phyloP scores from a whole-genome alignment of 2,888 invertebrate genomes.

The Rhingia rostrata region DNA sequence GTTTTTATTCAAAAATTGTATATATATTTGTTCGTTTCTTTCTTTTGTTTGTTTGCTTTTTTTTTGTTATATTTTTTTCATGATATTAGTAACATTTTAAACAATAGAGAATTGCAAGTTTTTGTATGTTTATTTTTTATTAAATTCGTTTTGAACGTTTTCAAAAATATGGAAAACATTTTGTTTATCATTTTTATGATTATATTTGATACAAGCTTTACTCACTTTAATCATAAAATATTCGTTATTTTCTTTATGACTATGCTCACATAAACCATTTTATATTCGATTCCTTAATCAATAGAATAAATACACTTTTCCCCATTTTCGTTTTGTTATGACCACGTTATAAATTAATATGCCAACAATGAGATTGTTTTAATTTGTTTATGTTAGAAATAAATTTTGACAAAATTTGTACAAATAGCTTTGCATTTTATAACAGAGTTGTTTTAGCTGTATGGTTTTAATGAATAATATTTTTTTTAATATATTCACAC shows the following conservation, averaged over 20 bases:
- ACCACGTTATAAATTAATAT: conserved; percentile 25
- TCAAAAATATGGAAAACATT: conserved; percentile 52
- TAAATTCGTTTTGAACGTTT: conserved; percentile 21
- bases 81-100: conserved; percentile 44
- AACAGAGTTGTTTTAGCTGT: conserved; percentile 22
- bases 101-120: conserved; percentile 36
- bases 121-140: conserved; percentile 31
- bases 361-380: conserved; percentile 23
- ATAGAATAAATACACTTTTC: conserved; percentile 20
- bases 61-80: conserved; percentile 57
- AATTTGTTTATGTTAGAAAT: conserved; percentile 45
- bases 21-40: conserved; percentile 57
- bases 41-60: conserved; percentile 47
- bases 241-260: conserved; percentile 37
- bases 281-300: conserved; percentile 53
- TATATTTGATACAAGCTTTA: conserved; percentile 40
- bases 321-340: conserved; percentile 44
- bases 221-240: conserved; percentile 21
- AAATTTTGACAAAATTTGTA: conserved; percentile 58
- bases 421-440: conserved; percentile 49
- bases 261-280: conserved; percentile 39
- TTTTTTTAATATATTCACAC: neutral
- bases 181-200: conserved; percentile 16
- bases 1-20: conserved; percentile 74
- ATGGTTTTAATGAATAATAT: conserved; percentile 11